Evolutionary conservation across 2,113 vertebrate genomes (phyloP).

Genomic region (Micromys minutus): DNA sequence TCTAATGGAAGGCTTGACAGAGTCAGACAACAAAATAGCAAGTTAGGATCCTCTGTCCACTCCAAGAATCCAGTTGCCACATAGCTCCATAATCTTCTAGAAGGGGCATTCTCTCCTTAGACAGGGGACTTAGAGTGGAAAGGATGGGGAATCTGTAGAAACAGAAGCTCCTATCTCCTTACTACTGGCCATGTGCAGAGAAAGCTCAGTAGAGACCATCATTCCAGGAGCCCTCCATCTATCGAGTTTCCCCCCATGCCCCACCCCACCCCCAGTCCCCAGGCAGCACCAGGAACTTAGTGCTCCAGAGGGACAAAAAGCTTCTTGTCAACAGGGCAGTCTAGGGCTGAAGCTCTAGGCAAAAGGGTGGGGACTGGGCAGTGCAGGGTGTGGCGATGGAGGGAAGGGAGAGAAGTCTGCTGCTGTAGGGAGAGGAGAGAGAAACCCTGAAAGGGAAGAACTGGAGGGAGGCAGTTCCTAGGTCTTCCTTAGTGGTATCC

Average conservation of each 20-base stretch:
- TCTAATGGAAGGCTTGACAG: background rate
- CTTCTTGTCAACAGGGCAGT: constrained; percentile 72
- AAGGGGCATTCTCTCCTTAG: background rate
- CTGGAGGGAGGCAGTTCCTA: background rate
- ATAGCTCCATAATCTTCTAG: background rate
- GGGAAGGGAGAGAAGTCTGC: background rate
- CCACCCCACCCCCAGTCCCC: background rate
- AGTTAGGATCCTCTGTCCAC: background rate
- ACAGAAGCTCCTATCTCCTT: background rate
- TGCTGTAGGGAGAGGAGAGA: background rate
- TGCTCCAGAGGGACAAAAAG: constrained; percentile 76
- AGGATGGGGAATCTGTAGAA: background rate
- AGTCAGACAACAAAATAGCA: background rate
- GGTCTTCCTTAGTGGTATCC: background rate
- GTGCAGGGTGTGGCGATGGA: constrained; percentile 44
- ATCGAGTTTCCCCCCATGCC: constrained; percentile 4
- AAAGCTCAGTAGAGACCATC: background rate
- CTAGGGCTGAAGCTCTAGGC: constrained; percentile 44
- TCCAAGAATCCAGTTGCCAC: background rate
- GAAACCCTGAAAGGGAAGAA: background rate
- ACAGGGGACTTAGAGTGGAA: background rate
- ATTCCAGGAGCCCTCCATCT: constrained; percentile 46
- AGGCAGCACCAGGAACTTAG: constrained; percentile 80
- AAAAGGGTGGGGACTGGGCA: background rate
- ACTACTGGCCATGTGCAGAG: background rate